These are phyloP conservation scores for Eupithecia inturbata DNA, from an alignment of 2,888 invertebrate species.

Conservation along the genomic window DNA sequence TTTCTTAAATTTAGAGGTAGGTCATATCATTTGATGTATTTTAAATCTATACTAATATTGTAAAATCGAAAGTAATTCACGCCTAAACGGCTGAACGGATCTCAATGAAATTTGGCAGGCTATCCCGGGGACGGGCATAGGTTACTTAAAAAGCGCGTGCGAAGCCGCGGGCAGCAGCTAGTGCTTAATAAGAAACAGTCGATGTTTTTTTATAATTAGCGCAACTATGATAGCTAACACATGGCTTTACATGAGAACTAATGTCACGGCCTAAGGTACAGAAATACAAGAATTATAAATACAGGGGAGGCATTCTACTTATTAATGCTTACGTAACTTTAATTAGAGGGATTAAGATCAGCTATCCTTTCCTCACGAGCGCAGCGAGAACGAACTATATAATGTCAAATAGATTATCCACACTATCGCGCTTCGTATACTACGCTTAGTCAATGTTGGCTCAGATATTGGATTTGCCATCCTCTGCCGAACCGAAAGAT, in stretches of 20 bases:
- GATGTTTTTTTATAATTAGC: neutral
- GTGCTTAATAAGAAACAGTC: neutral
- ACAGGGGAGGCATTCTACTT: constrained; percentile 3
- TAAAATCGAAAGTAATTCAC: too few species aligned
- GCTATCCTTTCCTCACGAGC: constrained; percentile 17
- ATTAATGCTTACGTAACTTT: constrained; percentile 26
- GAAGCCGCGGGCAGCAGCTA: too few species aligned
- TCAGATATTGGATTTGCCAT: neutral
- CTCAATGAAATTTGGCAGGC: too few species aligned
- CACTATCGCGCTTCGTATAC: neutral
- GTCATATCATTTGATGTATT: neutral
- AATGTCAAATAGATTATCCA: neutral
- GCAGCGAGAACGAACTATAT: constrained; percentile 15
- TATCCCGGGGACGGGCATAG: too few species aligned
- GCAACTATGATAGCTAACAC: neutral
- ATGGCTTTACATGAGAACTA: neutral
- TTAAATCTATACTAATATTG: too few species aligned
- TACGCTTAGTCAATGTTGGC: neutral
- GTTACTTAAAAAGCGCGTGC: too few species aligned
- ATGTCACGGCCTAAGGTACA: constrained; percentile 5
- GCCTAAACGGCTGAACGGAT: too few species aligned
- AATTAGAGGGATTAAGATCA: constrained; percentile 27
- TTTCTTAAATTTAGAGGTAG: neutral
- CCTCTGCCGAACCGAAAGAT: neutral
- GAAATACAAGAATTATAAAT: constrained; percentile 3